A percentile compares a stretch with the other conserved stretches of the same genome.
Evolutionary conservation across 2,113 vertebrate genomes (phyloP).

Genomic region (Laticauda colubrina): DNA sequence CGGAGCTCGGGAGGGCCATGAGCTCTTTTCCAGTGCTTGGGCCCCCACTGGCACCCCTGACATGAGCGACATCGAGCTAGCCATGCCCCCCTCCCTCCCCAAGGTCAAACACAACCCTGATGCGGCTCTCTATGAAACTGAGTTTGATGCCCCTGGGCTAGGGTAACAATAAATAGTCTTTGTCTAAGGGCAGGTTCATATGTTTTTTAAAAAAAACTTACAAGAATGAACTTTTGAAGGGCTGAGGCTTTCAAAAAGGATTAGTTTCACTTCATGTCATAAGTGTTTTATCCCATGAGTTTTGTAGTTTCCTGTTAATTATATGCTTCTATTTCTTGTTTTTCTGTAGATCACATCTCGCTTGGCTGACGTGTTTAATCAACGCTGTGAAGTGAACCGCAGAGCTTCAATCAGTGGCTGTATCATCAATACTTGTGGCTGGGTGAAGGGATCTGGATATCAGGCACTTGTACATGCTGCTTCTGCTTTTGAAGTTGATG

Average conservation of each 20-base stretch:
- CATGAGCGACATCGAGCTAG: no score
- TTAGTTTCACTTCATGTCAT: background rate
- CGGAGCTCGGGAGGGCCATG: no score
- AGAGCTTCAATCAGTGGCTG: conserved; percentile 92
- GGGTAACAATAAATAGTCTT: background rate
- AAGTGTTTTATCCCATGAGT: background rate
- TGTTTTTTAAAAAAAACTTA: background rate
- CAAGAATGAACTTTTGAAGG: background rate
- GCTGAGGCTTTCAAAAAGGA: background rate
- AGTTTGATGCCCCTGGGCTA: background rate
- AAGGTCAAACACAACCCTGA: no score
- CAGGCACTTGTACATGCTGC: conserved; percentile 95
- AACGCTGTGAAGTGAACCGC: conserved; percentile 93
- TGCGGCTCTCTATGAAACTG: no score
- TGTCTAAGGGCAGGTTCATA: background rate
- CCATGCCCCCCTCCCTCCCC: no score
- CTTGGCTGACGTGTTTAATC: conserved; percentile 92
- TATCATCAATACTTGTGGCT: conserved; percentile 97
- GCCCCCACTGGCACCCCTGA: no score
- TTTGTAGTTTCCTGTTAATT: background rate
- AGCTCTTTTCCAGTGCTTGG: no score
- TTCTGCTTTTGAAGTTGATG: conserved; percentile 95
- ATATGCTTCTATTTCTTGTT: background rate
- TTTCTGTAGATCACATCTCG: conserved; percentile 84
- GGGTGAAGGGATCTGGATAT: conserved; percentile 97